Percentiles rank a stretch among this genome's conserved stretches.
phyloP scores from a whole-genome alignment of 64 coral and sea anemone species.

The Anthopleura sola region DNA sequence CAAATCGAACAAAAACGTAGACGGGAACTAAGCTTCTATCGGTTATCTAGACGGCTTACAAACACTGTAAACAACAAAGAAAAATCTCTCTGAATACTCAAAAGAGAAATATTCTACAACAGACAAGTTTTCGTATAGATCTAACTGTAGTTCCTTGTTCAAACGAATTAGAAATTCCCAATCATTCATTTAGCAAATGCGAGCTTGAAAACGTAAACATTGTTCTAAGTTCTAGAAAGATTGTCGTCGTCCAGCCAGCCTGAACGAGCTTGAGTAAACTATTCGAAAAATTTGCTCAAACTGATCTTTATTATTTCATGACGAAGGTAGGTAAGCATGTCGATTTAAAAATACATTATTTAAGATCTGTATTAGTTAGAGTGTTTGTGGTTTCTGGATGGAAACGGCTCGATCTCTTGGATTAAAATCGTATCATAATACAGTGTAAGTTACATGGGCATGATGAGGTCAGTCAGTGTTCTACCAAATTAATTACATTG shows the following conservation, averaged over 20 bases:
- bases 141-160: not conserved
- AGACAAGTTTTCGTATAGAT: not conserved
- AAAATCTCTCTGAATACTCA: not conserved
- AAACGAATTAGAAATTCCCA: not conserved
- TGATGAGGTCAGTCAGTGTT: not conserved
- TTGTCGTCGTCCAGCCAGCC: not conserved
- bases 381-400: not conserved
- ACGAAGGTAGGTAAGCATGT: not conserved
- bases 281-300: not conserved
- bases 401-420: not conserved
- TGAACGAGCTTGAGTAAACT: not conserved
- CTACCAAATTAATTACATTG: no score
- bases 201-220: not conserved
- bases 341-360: conserved; percentile 11
- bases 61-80: not conserved
- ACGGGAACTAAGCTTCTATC: not conserved
- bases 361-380: not conserved
- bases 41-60: not conserved
- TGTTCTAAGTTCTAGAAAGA: not conserved
- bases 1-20: not conserved
- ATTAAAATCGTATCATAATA: not conserved
- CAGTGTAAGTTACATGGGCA: not conserved
- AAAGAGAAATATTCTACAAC: not conserved
- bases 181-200: not conserved
- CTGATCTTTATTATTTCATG: not conserved